Conservation (phyloP, 2,113 vertebrate species). For the Mesembrinibis cayennensis region DNA sequence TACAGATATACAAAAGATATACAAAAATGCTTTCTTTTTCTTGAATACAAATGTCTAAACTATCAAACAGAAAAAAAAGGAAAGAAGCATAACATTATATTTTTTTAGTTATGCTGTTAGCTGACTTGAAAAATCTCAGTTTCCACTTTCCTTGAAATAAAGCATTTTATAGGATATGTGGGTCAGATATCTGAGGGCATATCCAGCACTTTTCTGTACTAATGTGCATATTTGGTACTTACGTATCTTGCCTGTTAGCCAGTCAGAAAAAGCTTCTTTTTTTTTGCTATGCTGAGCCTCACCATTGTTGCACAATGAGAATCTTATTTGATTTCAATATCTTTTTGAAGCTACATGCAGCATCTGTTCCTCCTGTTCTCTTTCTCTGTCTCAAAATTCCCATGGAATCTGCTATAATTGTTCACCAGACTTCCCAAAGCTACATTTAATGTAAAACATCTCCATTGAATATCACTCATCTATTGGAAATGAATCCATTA, state of each 20-base stretch:
- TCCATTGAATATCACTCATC: slow-evolving; percentile 11
- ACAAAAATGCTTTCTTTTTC: neutral
- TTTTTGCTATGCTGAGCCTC: neutral
- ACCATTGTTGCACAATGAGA: neutral
- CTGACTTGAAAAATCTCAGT: neutral
- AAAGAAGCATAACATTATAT: neutral
- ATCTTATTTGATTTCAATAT: neutral
- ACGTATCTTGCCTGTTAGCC: neutral
- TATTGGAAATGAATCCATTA: slow-evolving; percentile 11
- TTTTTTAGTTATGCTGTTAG: neutral
- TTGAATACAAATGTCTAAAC: neutral
- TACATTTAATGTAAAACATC: neutral
- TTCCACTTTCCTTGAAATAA: neutral
- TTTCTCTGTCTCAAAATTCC: neutral
- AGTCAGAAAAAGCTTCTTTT: neutral
- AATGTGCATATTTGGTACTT: neutral
- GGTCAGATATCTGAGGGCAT: neutral
- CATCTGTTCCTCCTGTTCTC: neutral
- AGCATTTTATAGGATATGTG: neutral
- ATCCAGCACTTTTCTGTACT: neutral
- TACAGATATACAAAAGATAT: neutral
- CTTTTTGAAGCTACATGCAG: neutral
- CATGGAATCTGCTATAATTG: neutral
- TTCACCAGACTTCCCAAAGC: slow-evolving; percentile 4
- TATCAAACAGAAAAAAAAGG: neutral